A percentile compares a stretch with the other conserved stretches of the same genome.
phyloP scores from a whole-genome alignment of 2,797 vertebrate species.

The Botia almorhae region DNA sequence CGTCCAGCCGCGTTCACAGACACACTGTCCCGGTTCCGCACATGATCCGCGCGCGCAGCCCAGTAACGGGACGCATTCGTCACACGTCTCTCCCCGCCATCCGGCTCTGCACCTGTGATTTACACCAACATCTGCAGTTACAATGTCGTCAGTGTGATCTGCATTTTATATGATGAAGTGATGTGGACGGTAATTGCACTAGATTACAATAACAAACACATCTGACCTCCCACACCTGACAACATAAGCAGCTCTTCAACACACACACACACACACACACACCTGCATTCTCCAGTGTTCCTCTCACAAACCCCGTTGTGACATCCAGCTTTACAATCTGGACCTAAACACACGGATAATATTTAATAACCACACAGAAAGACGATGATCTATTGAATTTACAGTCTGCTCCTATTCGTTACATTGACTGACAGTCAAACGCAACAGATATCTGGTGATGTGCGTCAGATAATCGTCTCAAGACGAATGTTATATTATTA shows the following conservation, averaged over 20 bases:
- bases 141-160: too few species aligned
- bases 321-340: constrained; percentile 83
- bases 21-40: constrained; percentile 88
- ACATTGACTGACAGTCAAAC: too few species aligned
- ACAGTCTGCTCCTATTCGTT: too few species aligned
- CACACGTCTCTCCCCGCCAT: constrained; percentile 89
- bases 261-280: constrained; percentile 68
- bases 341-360: constrained; percentile 67
- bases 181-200: too few species aligned
- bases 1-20: constrained; percentile 90
- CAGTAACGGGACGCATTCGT: constrained; percentile 84
- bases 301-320: constrained; percentile 88
- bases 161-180: too few species aligned
- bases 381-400: too few species aligned
- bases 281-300: constrained; percentile 89
- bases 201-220: too few species aligned
- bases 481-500: too few species aligned
- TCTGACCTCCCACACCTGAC: too few species aligned
- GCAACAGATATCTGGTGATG: too few species aligned
- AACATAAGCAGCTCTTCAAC: not conserved
- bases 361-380: constrained; percentile 26
- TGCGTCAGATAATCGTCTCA: too few species aligned
- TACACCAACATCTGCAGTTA: too few species aligned
- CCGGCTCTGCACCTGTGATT: constrained; percentile 84
- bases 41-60: constrained; percentile 89